Base-by-base conservation (phyloP, 2,113 vertebrate genomes). In the Stigmatopora argus region DNA sequence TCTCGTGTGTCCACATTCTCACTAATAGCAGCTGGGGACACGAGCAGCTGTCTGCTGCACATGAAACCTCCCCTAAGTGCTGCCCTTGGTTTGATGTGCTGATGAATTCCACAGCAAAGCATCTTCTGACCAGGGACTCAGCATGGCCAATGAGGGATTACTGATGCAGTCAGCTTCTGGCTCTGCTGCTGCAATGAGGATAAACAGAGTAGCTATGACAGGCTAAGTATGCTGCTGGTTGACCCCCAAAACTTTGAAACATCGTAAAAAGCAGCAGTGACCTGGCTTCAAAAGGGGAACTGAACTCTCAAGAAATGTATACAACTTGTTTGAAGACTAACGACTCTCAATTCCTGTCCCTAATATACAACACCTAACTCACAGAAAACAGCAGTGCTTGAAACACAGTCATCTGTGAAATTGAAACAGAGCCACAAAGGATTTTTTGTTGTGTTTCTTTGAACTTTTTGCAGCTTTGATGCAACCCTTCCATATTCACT, bases 21-120 rank as follows among this genome's bases (percentile, higher is more conserved):
- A 11, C 52, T 65, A 77, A 80, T 64, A 55, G 71, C 60, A 19
- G 52, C 34, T 53, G 79, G 79, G 79, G 74, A 76, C 68, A 41
- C 46, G 77, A 64, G 66, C 69, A 74, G 70, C 77, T 81, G 82
- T 79, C 79, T 72, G 70, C 51, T 60, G 74, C 75, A 68, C 68
- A 69, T 67, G 71, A 75, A 68, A 66, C 70, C 70, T 41, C 85
- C 80, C 78, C 35, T 58, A 71, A 74, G 80, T 74, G 68, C 72
- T 78, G 81, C 69, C 55, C 79, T 83, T 63, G 77, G 66, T 71
- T 83, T 68, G 62, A 65, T 49, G 82, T 68, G 66, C 72, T 82
- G 77, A 83, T 80, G 77, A 75, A 78, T 80, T 78, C 74, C 74
- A 75, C 78, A 81, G 79, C 72, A 75, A 72, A 77, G 68, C 57